Conservation (phyloP, 2,113 vertebrate genomes). For the Pan troglodytes region NHGRI_mPanTro3-v2.1_pri NC_072421.2:67853001-67853500, state of each 20-base stretch:
- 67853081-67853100: not conserved
- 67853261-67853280: conserved; percentile 18
- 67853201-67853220: not conserved
- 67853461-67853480: conserved; percentile 29
- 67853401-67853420: not conserved
- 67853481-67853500: not conserved
- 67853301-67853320: not conserved
- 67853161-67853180: not conserved
- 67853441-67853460: not conserved
- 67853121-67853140: not conserved
- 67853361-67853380: not conserved
- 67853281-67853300: conserved; percentile 16
- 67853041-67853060: not conserved
- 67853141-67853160: not conserved
- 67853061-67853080: not conserved
- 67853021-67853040: not conserved
- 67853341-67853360: not conserved
- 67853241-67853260: not conserved
- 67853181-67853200: not conserved
- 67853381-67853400: not conserved
- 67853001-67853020: not conserved
- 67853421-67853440: not conserved
- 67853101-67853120: not conserved
- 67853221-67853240: conserved; percentile 34
- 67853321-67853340: not conserved